A percentile compares a stretch with the other conserved stretches of the same genome.
phyloP scores from a whole-genome alignment of 2,113 vertebrate genomes.

The Echinops telfairi region DNA sequence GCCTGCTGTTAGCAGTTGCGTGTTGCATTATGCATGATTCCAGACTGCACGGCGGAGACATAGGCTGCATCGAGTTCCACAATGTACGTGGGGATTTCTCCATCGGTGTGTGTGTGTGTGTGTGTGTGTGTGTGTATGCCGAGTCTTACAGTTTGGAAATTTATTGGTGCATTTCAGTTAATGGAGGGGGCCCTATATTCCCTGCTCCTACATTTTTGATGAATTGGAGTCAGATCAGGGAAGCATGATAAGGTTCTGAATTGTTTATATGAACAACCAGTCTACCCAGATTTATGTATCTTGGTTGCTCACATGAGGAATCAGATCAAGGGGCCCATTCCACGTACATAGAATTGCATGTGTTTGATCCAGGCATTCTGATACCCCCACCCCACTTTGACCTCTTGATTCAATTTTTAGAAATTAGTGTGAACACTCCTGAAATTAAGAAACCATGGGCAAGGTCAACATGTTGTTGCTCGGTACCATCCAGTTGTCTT shows the following conservation, averaged over 20 bases:
- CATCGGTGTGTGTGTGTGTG: background rate
- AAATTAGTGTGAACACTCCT: background rate
- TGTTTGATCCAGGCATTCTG: background rate
- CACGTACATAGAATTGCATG: rapidly evolving
- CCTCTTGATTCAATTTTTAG: background rate
- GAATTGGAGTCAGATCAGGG: slow-evolving; percentile 72
- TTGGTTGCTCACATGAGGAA: slow-evolving; percentile 42
- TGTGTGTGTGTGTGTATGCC: slow-evolving; percentile 72
- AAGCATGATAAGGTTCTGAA: slow-evolving; percentile 70
- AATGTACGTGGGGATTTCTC: slow-evolving; percentile 73
- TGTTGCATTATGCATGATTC: slow-evolving; percentile 91
- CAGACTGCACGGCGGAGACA: slow-evolving; percentile 80
- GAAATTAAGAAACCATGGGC: slow-evolving; percentile 16
- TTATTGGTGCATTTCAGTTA: slow-evolving; percentile 83
- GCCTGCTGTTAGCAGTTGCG: slow-evolving; percentile 89
- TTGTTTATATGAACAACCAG: slow-evolving; percentile 66
- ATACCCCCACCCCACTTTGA: background rate
- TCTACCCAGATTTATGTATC: slow-evolving; percentile 68
- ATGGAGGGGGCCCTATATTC: slow-evolving; percentile 80
- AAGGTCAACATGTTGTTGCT: background rate
- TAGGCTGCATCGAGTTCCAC: slow-evolving; percentile 68
- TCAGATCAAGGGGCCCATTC: background rate
- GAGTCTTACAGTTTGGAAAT: slow-evolving; percentile 81
- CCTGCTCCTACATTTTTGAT: slow-evolving; percentile 73
- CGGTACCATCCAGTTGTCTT: background rate